Base-by-base conservation (phyloP, 2,797 vertebrate genomes). In the Sardinella longiceps region DNA sequence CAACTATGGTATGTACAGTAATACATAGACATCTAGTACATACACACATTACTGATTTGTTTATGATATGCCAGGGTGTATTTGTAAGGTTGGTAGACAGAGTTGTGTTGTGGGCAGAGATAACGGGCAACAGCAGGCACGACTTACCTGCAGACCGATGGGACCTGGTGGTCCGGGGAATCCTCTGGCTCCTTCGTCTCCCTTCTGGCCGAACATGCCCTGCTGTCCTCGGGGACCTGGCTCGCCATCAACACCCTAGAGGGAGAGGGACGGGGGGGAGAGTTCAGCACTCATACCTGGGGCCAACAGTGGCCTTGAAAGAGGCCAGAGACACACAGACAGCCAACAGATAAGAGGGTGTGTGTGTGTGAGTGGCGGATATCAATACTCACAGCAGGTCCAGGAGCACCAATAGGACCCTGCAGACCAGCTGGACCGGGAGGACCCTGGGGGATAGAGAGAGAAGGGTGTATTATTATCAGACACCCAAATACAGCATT, bases 171-270 rank as follows among this genome's bases (percentile, higher is more conserved):
- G 98, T 83, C 98, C 98, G 0, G 98, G 98, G 91, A 99, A 99
- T 81, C 98, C 98, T 93, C 98, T 94, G 77, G 98, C 85, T 23
- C 98, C 98, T 94, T 99, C 98, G 82, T 99, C 98, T 90, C 98
- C 98, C 87, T 99, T 99, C 88, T 99, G 98, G 85, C 98, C 98
- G 87, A 99, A 99, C 98, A 99, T 99, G 18, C 98, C 98, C 94
- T 99, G 98, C 87, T 99, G 98, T 90, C 98, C 98, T 90, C 98
- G 94, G 84, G 98, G 98, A 82, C 98, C 98, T 14, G 98, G 96
- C 87, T 99, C 98, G 91, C 98, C 98, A 93, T 99, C 98, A 50
- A 94, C 96, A 87, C 98, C 98, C 98, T 99, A 43, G 48, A 80
- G 48, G 85, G 14, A 74, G n/a, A 84, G 20, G 81, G 85, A 87